Percentiles rank a stretch among this genome's conserved stretches.
Conservation (phyloP, 2,888 invertebrate genomes). For the Sinelater perroti region DNA sequence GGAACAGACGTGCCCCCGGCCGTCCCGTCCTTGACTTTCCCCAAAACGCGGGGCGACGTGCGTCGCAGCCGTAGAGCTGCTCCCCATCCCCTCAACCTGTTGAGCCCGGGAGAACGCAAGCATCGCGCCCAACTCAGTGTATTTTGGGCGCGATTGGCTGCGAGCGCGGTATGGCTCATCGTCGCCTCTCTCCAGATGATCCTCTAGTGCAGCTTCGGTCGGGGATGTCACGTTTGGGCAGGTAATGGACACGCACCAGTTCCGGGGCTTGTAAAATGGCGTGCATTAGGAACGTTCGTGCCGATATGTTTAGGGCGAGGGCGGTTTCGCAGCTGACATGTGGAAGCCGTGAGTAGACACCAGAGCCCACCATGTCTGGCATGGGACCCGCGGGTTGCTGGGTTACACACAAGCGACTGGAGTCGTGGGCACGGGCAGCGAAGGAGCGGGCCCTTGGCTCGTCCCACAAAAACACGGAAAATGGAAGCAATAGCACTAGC, state of each 20-base stretch:
- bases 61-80: slow-evolving; percentile 34
- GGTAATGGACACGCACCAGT: no score
- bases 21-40: slow-evolving; percentile 16
- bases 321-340: slow-evolving; percentile 4
- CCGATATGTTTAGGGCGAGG: background rate
- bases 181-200: slow-evolving; percentile 14
- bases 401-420: slow-evolving; percentile 79
- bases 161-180: slow-evolving; percentile 37
- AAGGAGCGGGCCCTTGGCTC: slow-evolving; percentile 69
- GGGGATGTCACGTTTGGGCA: no score
- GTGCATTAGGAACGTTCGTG: no score
- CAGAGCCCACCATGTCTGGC: slow-evolving; percentile 58
- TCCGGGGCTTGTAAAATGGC: no score
- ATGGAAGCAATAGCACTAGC: slow-evolving; percentile 66
- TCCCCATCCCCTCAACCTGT: slow-evolving; percentile 55
- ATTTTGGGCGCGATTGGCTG: slow-evolving; percentile 45
- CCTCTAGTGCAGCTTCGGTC: no score
- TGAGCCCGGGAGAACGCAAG: slow-evolving; percentile 52
- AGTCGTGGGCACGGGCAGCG: slow-evolving; percentile 80
- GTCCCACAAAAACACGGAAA: slow-evolving; percentile 56
- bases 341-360: slow-evolving; percentile 7
- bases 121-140: slow-evolving; percentile 46
- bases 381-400: slow-evolving; percentile 79
- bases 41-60: slow-evolving; percentile 28
- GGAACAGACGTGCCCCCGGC: slow-evolving; percentile 13